These are phyloP conservation scores for Dascillus cervinus DNA, from an alignment of 2,888 invertebrate genomes.

Conservation along the genomic window DNA sequence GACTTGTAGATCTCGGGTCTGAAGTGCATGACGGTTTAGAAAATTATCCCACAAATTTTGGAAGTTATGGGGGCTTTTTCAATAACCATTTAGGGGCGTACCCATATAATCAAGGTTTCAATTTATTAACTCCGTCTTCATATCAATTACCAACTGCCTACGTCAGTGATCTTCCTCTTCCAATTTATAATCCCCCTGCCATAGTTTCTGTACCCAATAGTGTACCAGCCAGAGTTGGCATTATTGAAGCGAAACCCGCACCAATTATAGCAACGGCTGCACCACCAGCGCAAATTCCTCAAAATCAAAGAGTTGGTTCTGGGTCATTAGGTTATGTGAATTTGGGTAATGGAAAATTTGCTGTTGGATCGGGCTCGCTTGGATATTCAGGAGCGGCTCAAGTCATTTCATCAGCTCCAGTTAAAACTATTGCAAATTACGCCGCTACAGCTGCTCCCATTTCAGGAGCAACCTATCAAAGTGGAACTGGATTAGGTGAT, in stretches of 20 bases:
- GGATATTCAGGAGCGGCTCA: conserved; percentile 26
- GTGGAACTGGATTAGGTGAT: too few species aligned
- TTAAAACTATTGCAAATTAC: too few species aligned
- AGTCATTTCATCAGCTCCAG: too few species aligned
- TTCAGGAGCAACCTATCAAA: too few species aligned
- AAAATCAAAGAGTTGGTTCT: conserved; percentile 34
- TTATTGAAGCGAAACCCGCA: too few species aligned
- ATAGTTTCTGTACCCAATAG: not conserved
- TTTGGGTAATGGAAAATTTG: conserved; percentile 35
- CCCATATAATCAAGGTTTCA: not conserved
- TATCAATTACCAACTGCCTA: not conserved
- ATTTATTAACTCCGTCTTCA: not conserved
- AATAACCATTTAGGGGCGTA: not conserved
- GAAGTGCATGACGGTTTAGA: not conserved
- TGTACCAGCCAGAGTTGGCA: conserved; percentile 21
- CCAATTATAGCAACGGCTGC: conserved; percentile 3
- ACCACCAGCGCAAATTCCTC: conserved; percentile 12
- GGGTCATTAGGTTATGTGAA: conserved; percentile 36
- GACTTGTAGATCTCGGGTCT: not conserved
- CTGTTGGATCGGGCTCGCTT: conserved; percentile 36
- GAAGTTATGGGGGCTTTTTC: too few species aligned
- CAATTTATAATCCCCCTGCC: not conserved
- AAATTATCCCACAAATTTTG: too few species aligned
- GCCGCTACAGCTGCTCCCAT: too few species aligned
- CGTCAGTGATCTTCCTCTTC: not conserved